phyloP scores from a whole-genome alignment of 1,140 invertebrate genomes.

The Sipha flava region DNA sequence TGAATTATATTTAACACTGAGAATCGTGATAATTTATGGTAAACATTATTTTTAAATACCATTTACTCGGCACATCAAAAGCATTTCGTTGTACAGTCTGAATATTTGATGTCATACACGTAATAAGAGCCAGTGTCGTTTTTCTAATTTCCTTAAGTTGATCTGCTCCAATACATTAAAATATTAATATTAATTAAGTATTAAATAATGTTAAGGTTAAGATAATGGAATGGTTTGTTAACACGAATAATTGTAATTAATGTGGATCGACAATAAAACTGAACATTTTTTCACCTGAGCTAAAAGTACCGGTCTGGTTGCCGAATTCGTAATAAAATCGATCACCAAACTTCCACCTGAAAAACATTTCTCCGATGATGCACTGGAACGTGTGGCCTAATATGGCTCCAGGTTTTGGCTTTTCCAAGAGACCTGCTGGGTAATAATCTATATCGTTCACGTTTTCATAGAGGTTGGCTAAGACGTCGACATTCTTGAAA shows the following conservation, averaged over 20 bases:
- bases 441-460: conserved; percentile 88
- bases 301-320: conserved; percentile 56
- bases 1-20: no score
- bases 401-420: conserved; percentile 63
- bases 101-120: background rate
- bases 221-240: conserved; percentile 35
- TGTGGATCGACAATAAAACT: no score
- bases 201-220: background rate
- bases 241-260: no score
- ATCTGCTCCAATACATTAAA: background rate
- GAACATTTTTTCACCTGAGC: conserved; percentile 62
- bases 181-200: background rate
- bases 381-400: conserved; percentile 86
- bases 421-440: conserved; percentile 78
- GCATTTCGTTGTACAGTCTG: background rate
- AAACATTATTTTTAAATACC: no score
- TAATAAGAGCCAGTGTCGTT: background rate
- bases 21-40: no score
- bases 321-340: conserved; percentile 73
- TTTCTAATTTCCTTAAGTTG: conserved; percentile 8
- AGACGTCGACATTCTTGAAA: conserved; percentile 7
- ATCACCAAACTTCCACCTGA: conserved; percentile 69
- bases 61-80: background rate
- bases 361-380: conserved; percentile 81
- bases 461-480: conserved; percentile 51